A percentile compares a stretch with the other conserved stretches of the same genome.
Conservation (phyloP, 2,113 vertebrate genomes). For the Thalassoma bifasciatum region DNA sequence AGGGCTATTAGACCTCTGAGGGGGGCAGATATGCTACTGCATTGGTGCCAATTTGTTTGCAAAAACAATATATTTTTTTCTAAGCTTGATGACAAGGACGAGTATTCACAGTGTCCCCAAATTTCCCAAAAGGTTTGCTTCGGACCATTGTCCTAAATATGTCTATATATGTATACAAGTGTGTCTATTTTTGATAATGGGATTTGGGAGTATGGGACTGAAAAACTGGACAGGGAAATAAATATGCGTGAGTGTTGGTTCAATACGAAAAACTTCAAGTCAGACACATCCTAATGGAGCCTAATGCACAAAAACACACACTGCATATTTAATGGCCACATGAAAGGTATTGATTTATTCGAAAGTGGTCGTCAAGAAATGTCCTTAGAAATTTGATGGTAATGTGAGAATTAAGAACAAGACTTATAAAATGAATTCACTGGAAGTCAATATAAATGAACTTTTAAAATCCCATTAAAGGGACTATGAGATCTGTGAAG, state of each 20-base stretch:
- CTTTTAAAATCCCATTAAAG: no score
- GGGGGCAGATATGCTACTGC: conserved; percentile 49
- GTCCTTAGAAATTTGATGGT: no score
- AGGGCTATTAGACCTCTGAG: conserved; percentile 32
- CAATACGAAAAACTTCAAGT: background rate
- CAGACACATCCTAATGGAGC: background rate
- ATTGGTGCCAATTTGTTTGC: background rate
- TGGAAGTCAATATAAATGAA: no score
- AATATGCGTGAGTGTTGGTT: conserved; percentile 8
- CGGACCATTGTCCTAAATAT: conserved; percentile 20
- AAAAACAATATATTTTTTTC: background rate
- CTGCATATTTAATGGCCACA: background rate
- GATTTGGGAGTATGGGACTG: conserved; percentile 34
- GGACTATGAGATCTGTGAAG: no score
- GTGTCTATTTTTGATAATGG: conserved; percentile 24
- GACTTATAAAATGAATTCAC: no score
- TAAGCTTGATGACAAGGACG: conserved; percentile 25
- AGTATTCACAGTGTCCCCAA: background rate
- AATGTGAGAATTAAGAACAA: no score
- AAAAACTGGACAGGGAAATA: background rate
- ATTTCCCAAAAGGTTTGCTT: conserved; percentile 17
- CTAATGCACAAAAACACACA: background rate
- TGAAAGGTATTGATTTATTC: background rate
- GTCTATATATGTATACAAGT: background rate
- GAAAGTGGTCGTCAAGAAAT: background rate